phyloP scores from a whole-genome alignment of 2,113 vertebrate genomes.

The Ameiurus melas region DNA sequence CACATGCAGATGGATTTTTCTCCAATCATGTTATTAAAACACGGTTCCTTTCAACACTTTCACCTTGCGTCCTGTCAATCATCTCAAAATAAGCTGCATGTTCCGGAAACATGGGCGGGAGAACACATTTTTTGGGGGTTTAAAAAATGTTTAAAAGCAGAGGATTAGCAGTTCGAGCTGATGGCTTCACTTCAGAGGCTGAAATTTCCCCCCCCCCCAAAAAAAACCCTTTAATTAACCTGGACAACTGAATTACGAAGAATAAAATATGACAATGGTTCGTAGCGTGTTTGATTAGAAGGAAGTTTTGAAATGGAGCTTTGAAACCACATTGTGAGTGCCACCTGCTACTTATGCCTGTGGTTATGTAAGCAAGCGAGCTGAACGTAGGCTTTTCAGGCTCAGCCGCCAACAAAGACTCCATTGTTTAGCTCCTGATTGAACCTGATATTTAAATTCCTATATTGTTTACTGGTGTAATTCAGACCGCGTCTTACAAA shows the following conservation, averaged over 20 bases:
- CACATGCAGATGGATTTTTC: background rate
- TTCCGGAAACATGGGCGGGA: background rate
- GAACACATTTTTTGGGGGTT: background rate
- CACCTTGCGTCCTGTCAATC: background rate
- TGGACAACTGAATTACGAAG: background rate
- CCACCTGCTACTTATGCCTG: conserved; percentile 25
- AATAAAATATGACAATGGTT: background rate
- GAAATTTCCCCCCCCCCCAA: background rate
- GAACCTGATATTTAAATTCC: conserved; percentile 19
- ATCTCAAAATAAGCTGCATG: background rate
- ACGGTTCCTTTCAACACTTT: background rate
- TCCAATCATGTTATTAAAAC: background rate
- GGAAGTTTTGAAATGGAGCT: conserved; percentile 16
- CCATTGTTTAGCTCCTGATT: conserved; percentile 23
- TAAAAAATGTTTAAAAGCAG: background rate
- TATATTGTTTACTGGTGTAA: conserved; percentile 8
- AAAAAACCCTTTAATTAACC: conserved; percentile 1
- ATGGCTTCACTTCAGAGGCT: background rate
- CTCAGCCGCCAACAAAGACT: conserved; percentile 32
- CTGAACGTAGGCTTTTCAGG: conserved; percentile 9
- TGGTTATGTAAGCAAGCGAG: background rate
- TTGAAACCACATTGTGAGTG: conserved; percentile 3
- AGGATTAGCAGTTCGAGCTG: background rate
- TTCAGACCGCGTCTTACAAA: conserved; percentile 50
- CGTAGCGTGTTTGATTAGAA: conserved; percentile 12